A percentile compares a stretch with the other conserved stretches of the same genome.
Conservation (phyloP, 2,797 vertebrate genomes). For the Thamnophis elegans region DNA sequence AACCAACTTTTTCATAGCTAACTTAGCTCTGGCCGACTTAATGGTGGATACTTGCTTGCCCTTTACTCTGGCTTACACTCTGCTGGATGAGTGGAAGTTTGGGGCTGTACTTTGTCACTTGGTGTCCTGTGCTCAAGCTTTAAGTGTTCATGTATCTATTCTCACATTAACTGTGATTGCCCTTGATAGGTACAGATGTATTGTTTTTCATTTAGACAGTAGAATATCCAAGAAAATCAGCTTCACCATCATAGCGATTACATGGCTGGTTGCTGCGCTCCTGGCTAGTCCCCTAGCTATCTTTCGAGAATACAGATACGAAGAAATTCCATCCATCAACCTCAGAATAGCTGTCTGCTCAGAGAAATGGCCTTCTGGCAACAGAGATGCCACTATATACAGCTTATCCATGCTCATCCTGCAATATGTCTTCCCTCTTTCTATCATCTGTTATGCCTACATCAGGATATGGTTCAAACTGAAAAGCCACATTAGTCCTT, state of each 20-base stretch:
- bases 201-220: constrained; percentile 87
- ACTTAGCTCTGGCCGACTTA: constrained; percentile 89
- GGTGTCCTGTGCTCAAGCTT: constrained; percentile 87
- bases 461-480: constrained; percentile 92
- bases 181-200: constrained; percentile 88
- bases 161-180: constrained; percentile 89
- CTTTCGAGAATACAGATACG: constrained; percentile 86
- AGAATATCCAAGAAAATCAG: constrained; percentile 84
- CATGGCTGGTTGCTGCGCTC: constrained; percentile 82
- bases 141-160: constrained; percentile 89
- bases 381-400: constrained; percentile 87
- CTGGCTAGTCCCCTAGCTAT: constrained; percentile 88
- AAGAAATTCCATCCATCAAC: constrained; percentile 87
- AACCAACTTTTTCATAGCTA: constrained; percentile 93
- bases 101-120: constrained; percentile 87
- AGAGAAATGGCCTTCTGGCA: constrained; percentile 88
- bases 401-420: constrained; percentile 89
- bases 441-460: constrained; percentile 88
- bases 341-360: constrained; percentile 87
- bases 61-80: constrained; percentile 88
- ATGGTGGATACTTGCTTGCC: constrained; percentile 90
- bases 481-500: constrained; percentile 87
- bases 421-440: constrained; percentile 86
- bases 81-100: constrained; percentile 91
- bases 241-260: constrained; percentile 83